Evolutionary conservation across 2,797 vertebrate species (phyloP), one percentile per base, ranked within the genome.

Genomic region (Spea hammondii): DNA sequence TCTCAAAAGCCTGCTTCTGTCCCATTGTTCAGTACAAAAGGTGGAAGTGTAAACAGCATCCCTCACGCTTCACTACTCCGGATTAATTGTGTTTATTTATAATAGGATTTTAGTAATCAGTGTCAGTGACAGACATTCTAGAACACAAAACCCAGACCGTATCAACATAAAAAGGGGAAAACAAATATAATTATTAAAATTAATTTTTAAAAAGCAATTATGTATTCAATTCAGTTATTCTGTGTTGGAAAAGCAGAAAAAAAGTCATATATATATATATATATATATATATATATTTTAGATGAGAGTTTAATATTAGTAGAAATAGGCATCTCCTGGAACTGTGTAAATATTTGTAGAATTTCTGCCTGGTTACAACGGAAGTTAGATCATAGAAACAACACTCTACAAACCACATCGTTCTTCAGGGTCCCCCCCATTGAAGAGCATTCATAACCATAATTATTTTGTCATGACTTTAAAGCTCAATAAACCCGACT

Each of bases 1-100:
- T 81, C 74, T 81, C 79, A 67, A 81, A 80, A 81, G 79, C 79
- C 79, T 54, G 79, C 62, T 72, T 76, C 74, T 60, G 72, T 53
- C 54, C 69, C 49, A 72, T 81, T 76, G 79, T 81, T 53, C 47
- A 72, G 74, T 76, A 77, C 68, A 81, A 77, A 81, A 72, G 69
- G 69, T 77, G 48, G 74, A 77, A 77, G 79, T 67, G 74, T 77
- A 81, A 81, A 81, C 79, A 77, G 74, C 46, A 66, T 66, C 48
- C 60, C 74, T 72, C 51, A 45, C 62, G 79, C 69, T 54, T 62
- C 69, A 72, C 62, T 76, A 59, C 74, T 62, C 64, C 77, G 32
- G 77, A 77, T 72, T 77, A 68, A 74, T 69, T 32, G 70, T 80
- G 69, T 80, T 80, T 80, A 72, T 81, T 68, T 76, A 72, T 32